phyloP scores from a whole-genome alignment of 2,113 vertebrate genomes.

The Python bivittatus region DNA sequence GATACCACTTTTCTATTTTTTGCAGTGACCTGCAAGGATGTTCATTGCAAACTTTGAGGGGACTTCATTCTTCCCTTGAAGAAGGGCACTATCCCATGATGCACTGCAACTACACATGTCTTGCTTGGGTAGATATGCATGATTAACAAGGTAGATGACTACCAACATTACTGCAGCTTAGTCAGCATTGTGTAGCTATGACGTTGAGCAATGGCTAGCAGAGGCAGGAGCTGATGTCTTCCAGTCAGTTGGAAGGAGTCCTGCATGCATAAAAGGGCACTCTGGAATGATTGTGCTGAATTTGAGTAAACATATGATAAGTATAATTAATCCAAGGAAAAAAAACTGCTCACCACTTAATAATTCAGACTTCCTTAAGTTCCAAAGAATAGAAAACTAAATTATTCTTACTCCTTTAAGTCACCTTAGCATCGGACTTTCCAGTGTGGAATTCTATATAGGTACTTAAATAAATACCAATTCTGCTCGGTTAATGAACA shows the following conservation, averaged over 20 bases:
- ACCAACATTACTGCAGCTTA: not conserved
- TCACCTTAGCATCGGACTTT: constrained; percentile 25
- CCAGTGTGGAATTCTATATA: constrained; percentile 14
- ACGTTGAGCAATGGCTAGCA: not conserved
- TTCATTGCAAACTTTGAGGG: too few species aligned
- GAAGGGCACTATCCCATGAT: not conserved
- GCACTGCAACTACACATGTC: not conserved
- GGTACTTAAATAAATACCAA: constrained; percentile 20
- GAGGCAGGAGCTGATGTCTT: not conserved
- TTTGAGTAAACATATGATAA: not conserved
- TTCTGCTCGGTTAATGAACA: constrained; percentile 23
- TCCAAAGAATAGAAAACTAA: constrained; percentile 42
- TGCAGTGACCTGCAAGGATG: not conserved
- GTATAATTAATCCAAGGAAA: constrained; percentile 2
- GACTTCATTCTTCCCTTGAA: not conserved
- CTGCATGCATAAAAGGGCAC: not conserved
- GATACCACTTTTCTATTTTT: not conserved
- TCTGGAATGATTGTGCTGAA: not conserved
- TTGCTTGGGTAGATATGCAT: not conserved
- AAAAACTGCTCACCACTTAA: not conserved
- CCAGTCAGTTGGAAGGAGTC: not conserved
- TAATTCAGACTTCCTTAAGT: not conserved
- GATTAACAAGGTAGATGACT: not conserved
- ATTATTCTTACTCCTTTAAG: constrained; percentile 36
- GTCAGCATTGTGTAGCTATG: not conserved